These are phyloP conservation scores for Mesorhabditis sp. DNA, from an alignment of 2,888 invertebrate genomes.

Conservation along the genomic window DNA sequence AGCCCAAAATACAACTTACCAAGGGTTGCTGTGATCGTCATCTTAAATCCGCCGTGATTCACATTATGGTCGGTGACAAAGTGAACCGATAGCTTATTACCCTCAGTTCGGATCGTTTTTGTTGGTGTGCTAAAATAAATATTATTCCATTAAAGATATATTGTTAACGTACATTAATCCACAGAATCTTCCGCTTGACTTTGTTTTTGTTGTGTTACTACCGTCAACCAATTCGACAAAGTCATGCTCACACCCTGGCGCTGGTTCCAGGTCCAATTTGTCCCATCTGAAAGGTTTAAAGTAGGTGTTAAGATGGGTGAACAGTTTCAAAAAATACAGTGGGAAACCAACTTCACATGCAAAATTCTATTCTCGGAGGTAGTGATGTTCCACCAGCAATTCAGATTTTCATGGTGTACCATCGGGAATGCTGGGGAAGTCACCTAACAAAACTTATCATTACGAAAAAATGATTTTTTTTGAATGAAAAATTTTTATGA, in stretches of 20 bases:
- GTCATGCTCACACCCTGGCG: conserved; percentile 40
- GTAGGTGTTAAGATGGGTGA: background rate
- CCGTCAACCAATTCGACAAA: conserved; percentile 47
- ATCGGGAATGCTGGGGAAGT: conserved; percentile 51
- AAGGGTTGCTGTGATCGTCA: conserved; percentile 44
- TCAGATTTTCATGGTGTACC: conserved; percentile 46
- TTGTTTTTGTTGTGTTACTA: conserved; percentile 14
- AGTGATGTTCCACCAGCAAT: conserved; percentile 55
- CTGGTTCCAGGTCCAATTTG: conserved; percentile 39
- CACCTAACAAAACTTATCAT: conserved; percentile 10
- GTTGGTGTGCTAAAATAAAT: conserved; percentile 28
- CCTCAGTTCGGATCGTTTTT: conserved; percentile 25
- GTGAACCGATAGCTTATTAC: conserved; percentile 31
- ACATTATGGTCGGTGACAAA: conserved; percentile 44
- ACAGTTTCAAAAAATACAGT: background rate
- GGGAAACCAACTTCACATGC: conserved; percentile 29
- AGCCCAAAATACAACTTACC: conserved; percentile 15
- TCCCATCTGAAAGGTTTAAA: conserved; percentile 25
- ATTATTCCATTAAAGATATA: background rate
- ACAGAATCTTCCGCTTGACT: conserved; percentile 37
- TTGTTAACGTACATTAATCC: conserved; percentile 25
- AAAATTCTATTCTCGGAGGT: conserved; percentile 38
- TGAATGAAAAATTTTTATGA: too few species aligned
- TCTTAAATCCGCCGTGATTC: conserved; percentile 41
- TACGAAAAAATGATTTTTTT: too few species aligned